A percentile compares a stretch with the other conserved stretches of the same genome.
These are phyloP conservation scores for Muntiacus muntjak DNA, from an alignment of 2,113 vertebrate genomes.

Conservation along the genomic window DNA sequence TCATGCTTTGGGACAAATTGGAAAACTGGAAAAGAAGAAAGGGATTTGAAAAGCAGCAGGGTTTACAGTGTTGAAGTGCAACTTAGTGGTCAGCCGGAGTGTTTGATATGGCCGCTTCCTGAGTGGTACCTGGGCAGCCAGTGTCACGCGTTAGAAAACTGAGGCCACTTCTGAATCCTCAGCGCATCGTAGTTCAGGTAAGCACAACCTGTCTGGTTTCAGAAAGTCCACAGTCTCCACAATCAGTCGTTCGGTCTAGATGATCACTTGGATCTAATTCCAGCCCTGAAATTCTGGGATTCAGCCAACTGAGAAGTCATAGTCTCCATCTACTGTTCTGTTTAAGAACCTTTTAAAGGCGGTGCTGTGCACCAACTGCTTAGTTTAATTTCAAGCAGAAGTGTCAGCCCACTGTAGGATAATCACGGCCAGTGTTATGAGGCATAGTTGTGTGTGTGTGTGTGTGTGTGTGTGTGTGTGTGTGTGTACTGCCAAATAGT, in stretches of 20 bases:
- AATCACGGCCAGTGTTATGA: not conserved
- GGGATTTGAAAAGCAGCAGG: not conserved
- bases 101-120: not conserved
- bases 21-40: not conserved
- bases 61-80: not conserved
- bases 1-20: not conserved
- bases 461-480: not conserved
- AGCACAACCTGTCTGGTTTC: not conserved
- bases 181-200: accelerated
- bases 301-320: not conserved
- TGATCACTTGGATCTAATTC: not conserved
- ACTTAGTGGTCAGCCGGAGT: not conserved
- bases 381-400: constrained; percentile 28
- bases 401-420: constrained; percentile 20
- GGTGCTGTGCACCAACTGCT: not conserved
- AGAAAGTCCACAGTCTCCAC: not conserved
- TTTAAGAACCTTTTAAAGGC: not conserved
- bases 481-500: not conserved
- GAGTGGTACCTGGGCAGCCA: not conserved
- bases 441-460: not conserved
- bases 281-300: not conserved
- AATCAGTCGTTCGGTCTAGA: not conserved
- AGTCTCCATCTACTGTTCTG: not conserved
- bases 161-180: not conserved
- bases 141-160: not conserved